A percentile compares a stretch with the other conserved stretches of the same genome.
These are phyloP conservation scores for Meloidogyne chitwoodi DNA, from an alignment of 1,140 invertebrate species.

Conservation along the genomic window DNA sequence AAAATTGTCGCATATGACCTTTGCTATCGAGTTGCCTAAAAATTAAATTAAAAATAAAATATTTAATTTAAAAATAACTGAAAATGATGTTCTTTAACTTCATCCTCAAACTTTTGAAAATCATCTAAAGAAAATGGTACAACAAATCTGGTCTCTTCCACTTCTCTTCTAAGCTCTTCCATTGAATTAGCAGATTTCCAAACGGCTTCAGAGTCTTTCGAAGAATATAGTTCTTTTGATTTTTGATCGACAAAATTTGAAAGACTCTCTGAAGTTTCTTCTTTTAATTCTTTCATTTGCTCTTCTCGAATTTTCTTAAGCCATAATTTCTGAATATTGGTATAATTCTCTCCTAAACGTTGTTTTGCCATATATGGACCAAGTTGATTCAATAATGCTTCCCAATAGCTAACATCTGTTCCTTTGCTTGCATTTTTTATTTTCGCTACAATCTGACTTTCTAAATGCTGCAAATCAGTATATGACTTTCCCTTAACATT, in stretches of 20 bases:
- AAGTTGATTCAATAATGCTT: conserved; percentile 82
- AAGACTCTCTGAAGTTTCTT: background rate
- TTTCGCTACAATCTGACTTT: conserved; percentile 82
- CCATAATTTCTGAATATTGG: conserved; percentile 82
- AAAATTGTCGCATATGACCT: conserved; percentile 55
- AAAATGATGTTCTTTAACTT: conserved; percentile 46
- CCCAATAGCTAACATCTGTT: conserved; percentile 93
- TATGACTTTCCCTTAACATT: conserved; percentile 74
- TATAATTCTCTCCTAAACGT: conserved; percentile 81
- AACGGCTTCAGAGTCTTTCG: background rate
- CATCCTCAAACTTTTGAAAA: conserved; percentile 57
- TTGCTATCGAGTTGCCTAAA: conserved; percentile 44
- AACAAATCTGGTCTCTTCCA: conserved; percentile 8
- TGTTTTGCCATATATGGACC: conserved; percentile 92
- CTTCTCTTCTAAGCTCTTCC: background rate
- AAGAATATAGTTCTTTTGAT: background rate
- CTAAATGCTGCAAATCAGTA: conserved; percentile 63
- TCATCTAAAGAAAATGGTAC: conserved; percentile 28
- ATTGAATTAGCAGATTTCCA: background rate
- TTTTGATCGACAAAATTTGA: conserved; percentile 9
- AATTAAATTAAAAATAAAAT: background rate
- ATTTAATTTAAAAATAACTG: conserved; percentile 25
- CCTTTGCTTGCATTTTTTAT: conserved; percentile 78
- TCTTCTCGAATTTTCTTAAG: conserved; percentile 82
- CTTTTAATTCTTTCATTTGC: conserved; percentile 43